Conservation (phyloP, 2,797 vertebrate species). For the Aotus griseimembra region DNA sequence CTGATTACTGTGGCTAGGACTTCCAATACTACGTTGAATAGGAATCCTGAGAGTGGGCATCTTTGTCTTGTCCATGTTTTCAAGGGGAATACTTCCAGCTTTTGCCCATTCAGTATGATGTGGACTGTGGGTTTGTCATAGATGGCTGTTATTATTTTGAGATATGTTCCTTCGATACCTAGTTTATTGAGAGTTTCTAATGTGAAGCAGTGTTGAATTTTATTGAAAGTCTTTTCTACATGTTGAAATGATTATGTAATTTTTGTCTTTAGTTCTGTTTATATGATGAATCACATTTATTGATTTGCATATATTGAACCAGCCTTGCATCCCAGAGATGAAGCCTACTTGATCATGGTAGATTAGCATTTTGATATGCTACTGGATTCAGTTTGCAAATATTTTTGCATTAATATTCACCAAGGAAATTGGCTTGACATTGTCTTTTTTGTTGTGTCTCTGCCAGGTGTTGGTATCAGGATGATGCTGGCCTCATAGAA, state of each 20-base stretch:
- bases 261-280: neutral
- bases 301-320: neutral
- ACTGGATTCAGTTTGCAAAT: neutral
- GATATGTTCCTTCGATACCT: neutral
- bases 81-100: neutral
- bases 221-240: neutral
- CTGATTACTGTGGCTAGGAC: neutral
- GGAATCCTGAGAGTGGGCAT: fast-evolving
- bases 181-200: neutral
- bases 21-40: neutral
- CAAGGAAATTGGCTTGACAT: neutral
- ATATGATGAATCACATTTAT: neutral
- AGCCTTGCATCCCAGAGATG: neutral
- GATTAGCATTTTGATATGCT: neutral
- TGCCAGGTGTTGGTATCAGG: neutral
- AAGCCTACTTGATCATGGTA: neutral
- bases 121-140: neutral
- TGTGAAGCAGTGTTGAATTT: neutral
- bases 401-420: neutral
- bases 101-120: neutral
- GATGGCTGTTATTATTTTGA: neutral
- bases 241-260: neutral
- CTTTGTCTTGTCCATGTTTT: neutral
- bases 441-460: neutral
- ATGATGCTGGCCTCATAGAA: neutral